Evolutionary conservation across 2,797 vertebrate genomes (phyloP), one percentile per base, ranked within the genome.

Genomic region (Premnoplex brunnescens): DNA sequence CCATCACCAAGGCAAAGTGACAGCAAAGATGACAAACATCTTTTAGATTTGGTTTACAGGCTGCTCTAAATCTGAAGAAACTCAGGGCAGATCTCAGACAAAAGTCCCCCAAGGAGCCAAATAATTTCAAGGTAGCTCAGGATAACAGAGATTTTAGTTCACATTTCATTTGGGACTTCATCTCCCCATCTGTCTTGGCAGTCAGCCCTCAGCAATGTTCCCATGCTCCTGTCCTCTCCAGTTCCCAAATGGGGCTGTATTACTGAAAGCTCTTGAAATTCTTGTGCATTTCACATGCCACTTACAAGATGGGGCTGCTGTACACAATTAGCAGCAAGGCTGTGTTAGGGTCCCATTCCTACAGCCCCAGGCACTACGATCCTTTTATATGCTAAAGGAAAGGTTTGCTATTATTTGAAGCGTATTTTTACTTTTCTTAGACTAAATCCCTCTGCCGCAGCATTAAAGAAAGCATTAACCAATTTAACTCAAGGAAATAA

Each of bases 351-450:
- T 54, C 14, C 9, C 12, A 43, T 4, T 93, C 28, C 49, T 34
- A 76, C 6, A 27, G 39, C 23, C 17, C 13, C 12, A 52, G 30
- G 9, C 49, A 86, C 17, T n/a, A 66, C 0, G 0, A 64, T 16
- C 1, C n/a, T 36, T 91, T 59, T 12, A 69, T 5, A 62, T 63
- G 10, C 49, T 58, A 68, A 67, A 85, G 13, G 63, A 46, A 82
- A 67, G 6, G 6, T 36, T 77, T 58, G 77, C 12, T n/a, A 32
- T 6, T 27, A 27, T 2, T 2, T 34, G 10, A 92, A 91, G 14
- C 3, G 1, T 26, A 27, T 36, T 89, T 85, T 80, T 24, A 56
- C 9, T 72, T 69, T 36, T 30, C 41, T 69, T 44, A n/a, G 30
- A 52, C 23, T 69, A 78, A 91, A 69, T 24, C 15, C 7, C 44